These are phyloP conservation scores for Chrysaora quinquecirrha DNA, from an alignment of 30 jellyfish, hydroid and myxozoan genomes.

Conservation along the genomic window DNA sequence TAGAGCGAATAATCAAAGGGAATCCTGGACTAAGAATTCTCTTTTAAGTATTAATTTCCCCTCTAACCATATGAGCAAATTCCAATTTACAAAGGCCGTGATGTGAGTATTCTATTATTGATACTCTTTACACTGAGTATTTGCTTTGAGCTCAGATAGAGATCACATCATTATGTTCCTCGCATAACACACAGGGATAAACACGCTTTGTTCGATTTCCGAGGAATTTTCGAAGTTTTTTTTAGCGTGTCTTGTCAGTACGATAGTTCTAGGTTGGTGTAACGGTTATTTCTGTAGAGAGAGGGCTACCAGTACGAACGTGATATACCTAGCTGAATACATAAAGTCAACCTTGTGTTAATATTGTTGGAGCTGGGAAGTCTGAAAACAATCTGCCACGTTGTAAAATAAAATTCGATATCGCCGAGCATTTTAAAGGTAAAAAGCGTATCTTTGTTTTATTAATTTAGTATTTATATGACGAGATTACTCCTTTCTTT, in stretches of 20 bases:
- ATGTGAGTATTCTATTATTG: not conserved
- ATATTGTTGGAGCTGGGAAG: too few species aligned
- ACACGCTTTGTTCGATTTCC: conserved; percentile 4
- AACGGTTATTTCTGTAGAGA: not conserved
- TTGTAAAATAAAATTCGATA: too few species aligned
- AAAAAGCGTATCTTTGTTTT: not conserved
- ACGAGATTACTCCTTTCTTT: too few species aligned
- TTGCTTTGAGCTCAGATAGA: conserved; percentile 4
- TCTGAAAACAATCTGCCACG: too few species aligned
- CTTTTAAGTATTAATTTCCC: not conserved
- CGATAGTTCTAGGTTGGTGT: not conserved
- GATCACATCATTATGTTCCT: not conserved
- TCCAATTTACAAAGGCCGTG: not conserved
- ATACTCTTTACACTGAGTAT: not conserved
- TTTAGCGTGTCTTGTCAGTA: too few species aligned
- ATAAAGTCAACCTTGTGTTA: too few species aligned
- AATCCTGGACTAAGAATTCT: not conserved
- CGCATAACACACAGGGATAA: conserved; percentile 5
- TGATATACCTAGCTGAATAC: too few species aligned
- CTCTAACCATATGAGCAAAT: not conserved
- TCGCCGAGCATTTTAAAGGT: too few species aligned
- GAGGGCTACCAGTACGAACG: not conserved
- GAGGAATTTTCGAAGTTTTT: not conserved
- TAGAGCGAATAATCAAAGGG: not conserved
- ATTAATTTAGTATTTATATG: not conserved